A percentile compares a stretch with the other conserved stretches of the same genome.
Evolutionary conservation across 1,140 invertebrate genomes (phyloP).

Genomic region (Zelostemma sp.): DNA sequence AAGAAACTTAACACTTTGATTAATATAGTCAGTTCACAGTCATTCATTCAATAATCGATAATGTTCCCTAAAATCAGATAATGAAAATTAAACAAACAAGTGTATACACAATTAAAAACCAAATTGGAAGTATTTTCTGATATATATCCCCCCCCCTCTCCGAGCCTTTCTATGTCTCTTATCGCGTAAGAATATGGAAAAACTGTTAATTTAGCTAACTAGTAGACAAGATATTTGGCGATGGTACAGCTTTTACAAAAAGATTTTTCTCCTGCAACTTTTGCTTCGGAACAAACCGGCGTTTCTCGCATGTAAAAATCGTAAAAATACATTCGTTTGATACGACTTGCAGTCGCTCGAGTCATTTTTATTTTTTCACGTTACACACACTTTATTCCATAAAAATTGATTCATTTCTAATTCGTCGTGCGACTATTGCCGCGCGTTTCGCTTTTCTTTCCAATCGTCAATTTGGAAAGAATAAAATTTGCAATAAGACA

Average conservation of each 20-base stretch:
- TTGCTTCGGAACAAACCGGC: slow-evolving; percentile 45
- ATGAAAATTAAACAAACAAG: slow-evolving; percentile 35
- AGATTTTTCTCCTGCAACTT: slow-evolving; percentile 31
- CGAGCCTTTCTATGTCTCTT: too few species aligned
- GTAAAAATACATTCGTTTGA: slow-evolving; percentile 52
- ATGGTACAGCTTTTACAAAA: slow-evolving; percentile 44
- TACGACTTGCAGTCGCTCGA: slow-evolving; percentile 48
- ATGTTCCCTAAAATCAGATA: slow-evolving; percentile 33
- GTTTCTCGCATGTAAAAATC: slow-evolving; percentile 44
- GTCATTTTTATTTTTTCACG: slow-evolving; percentile 4
- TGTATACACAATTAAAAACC: slow-evolving; percentile 30
- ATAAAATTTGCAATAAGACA: too few species aligned
- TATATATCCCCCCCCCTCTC: not conserved
- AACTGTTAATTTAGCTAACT: slow-evolving; percentile 49
- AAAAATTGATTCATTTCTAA: too few species aligned
- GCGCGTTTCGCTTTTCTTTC: too few species aligned
- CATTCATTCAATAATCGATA: slow-evolving; percentile 28
- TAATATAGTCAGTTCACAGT: slow-evolving; percentile 40
- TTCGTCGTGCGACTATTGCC: too few species aligned
- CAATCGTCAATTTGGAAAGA: too few species aligned
- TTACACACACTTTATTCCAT: too few species aligned
- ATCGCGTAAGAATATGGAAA: slow-evolving; percentile 49
- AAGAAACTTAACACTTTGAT: slow-evolving; percentile 48
- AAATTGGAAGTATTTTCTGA: slow-evolving; percentile 39
- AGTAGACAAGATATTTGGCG: slow-evolving; percentile 46